phyloP scores from a whole-genome alignment of 2,888 invertebrate genomes.

The Volucella inflata region DNA sequence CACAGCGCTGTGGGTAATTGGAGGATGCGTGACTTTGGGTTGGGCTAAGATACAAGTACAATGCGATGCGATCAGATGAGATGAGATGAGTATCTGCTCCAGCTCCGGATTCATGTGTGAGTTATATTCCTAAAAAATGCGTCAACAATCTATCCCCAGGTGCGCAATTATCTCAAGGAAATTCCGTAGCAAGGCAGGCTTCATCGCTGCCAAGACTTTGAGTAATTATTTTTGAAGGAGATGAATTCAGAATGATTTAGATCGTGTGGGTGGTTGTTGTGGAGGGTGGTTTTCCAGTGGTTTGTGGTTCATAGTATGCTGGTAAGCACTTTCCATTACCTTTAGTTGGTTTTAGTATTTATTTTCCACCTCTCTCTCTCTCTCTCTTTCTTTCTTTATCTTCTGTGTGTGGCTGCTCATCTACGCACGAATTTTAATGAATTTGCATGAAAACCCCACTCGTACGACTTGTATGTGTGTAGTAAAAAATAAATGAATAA shows the following conservation, averaged over 20 bases:
- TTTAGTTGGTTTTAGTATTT: neutral
- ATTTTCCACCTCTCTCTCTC: neutral
- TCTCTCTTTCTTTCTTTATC: too few relatives aligned
- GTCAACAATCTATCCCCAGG: slow-evolving; percentile 71
- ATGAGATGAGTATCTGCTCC: neutral
- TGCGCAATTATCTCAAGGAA: slow-evolving; percentile 67
- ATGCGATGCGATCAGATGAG: slow-evolving; percentile 19
- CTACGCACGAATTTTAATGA: slow-evolving; percentile 14
- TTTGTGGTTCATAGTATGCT: slow-evolving; percentile 25
- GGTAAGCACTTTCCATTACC: neutral
- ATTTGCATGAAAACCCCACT: neutral
- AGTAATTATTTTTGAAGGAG: slow-evolving; percentile 69
- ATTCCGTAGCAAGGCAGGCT: slow-evolving; percentile 27
- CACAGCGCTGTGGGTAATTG: neutral
- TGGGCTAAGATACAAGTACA: too few relatives aligned
- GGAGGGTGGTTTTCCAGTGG: slow-evolving; percentile 57
- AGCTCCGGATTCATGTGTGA: slow-evolving; percentile 47
- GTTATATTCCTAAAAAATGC: slow-evolving; percentile 64
- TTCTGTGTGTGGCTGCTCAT: neutral
- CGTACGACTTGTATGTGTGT: neutral
- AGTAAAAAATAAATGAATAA: neutral
- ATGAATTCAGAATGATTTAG: slow-evolving; percentile 64
- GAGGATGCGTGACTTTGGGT: too few relatives aligned
- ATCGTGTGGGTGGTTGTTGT: slow-evolving; percentile 35
- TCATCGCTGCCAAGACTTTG: slow-evolving; percentile 7